A percentile compares a stretch with the other conserved stretches of the same genome.
These are phyloP conservation scores for Microcebus lehilahytsara DNA, from an alignment of 2,113 vertebrate genomes.

Conservation along the genomic window DNA sequence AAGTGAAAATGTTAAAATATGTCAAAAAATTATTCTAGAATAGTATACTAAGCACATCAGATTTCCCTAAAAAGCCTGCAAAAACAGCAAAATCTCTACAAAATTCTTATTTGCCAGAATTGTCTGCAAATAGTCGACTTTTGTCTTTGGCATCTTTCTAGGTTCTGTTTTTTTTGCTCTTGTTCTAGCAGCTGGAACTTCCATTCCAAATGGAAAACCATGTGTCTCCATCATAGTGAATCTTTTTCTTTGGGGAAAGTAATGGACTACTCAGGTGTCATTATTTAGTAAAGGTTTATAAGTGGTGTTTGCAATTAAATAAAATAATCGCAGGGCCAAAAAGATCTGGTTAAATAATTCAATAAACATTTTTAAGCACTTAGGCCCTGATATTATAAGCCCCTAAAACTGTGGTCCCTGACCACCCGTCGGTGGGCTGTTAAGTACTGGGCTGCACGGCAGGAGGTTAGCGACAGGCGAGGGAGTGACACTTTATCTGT, in stretches of 20 bases:
- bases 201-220: background rate
- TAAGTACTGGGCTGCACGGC: no score
- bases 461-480: no score
- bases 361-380: background rate
- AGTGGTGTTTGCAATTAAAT: background rate
- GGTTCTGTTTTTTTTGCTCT: background rate
- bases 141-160: background rate
- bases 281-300: background rate
- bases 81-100: background rate
- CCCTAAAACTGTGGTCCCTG: no score
- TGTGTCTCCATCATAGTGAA: background rate
- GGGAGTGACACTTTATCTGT: no score
- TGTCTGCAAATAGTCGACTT: background rate
- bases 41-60: background rate
- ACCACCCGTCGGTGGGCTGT: no score
- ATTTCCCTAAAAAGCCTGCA: background rate
- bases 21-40: background rate
- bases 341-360: background rate
- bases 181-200: background rate
- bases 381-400: background rate
- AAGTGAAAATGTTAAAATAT: background rate
- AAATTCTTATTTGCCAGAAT: background rate
- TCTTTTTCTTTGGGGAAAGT: background rate
- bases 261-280: background rate
- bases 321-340: background rate